These are phyloP conservation scores for Homarus gammarus DNA, from an alignment of 2,888 invertebrate species.

Conservation along the genomic window DNA sequence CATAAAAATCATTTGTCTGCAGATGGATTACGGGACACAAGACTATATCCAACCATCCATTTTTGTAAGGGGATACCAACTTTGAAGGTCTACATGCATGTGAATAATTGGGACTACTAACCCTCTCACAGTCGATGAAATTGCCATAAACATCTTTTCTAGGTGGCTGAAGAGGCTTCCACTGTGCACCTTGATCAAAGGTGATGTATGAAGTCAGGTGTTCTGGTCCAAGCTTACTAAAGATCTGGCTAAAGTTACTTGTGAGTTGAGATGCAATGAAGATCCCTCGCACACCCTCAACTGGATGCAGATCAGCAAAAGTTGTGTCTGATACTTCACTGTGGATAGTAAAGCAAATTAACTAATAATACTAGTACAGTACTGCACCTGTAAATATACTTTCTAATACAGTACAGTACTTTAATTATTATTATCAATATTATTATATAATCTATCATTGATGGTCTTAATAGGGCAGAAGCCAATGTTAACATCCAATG, in stretches of 20 bases:
- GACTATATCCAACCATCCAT: too few relatives aligned
- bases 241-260: slow-evolving; percentile 80
- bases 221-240: slow-evolving; percentile 79
- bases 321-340: slow-evolving; percentile 89
- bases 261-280: slow-evolving; percentile 91
- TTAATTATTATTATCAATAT: too few relatives aligned
- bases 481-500: too few relatives aligned
- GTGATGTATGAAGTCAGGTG: slow-evolving; percentile 89
- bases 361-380: background rate
- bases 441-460: too few relatives aligned
- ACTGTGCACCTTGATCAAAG: slow-evolving; percentile 91
- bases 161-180: slow-evolving; percentile 88
- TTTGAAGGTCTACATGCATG: too few relatives aligned
- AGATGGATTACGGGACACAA: too few relatives aligned
- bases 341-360: slow-evolving; percentile 51
- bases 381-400: too few relatives aligned
- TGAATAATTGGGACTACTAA: too few relatives aligned
- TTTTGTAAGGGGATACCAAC: too few relatives aligned
- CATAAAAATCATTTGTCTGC: too few relatives aligned
- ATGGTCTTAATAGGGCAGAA: too few relatives aligned
- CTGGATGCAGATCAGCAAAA: slow-evolving; percentile 92
- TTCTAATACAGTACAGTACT: too few relatives aligned
- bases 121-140: slow-evolving; percentile 84
- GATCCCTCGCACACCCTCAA: slow-evolving; percentile 91
- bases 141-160: slow-evolving; percentile 85